These are phyloP conservation scores for Campylomormyrus numenius DNA, from an alignment of 2,113 vertebrate species.

Conservation along the genomic window DNA sequence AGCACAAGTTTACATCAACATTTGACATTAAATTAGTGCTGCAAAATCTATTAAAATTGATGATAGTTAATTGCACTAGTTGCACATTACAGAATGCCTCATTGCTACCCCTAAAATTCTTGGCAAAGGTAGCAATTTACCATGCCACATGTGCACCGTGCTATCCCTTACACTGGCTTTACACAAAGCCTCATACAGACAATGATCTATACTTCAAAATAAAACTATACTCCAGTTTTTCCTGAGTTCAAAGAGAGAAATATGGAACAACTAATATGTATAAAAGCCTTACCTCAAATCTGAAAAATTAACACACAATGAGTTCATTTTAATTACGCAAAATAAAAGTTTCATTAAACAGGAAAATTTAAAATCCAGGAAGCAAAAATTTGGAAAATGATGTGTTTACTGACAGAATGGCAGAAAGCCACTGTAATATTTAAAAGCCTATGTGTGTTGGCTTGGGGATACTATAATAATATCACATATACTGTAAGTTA, in stretches of 20 bases:
- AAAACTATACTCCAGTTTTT: background rate
- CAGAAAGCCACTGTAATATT: background rate
- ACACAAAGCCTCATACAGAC: background rate
- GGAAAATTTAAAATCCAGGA: background rate
- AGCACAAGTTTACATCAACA: background rate
- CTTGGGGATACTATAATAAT: background rate
- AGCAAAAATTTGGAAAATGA: background rate
- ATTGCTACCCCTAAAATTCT: background rate
- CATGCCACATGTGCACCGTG: background rate
- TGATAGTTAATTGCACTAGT: background rate
- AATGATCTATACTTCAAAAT: background rate
- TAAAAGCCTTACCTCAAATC: background rate
- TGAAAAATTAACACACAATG: background rate
- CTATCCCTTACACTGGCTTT: background rate
- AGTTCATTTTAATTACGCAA: background rate
- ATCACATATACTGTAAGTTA: background rate
- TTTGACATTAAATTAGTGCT: background rate
- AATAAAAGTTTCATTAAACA: background rate
- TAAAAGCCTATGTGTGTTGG: background rate
- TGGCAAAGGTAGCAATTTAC: background rate
- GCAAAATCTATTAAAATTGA: background rate
- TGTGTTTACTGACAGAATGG: background rate
- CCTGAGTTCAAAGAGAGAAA: background rate
- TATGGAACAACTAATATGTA: background rate
- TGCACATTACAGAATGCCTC: background rate